These are phyloP conservation scores for Druceiella hillmani DNA, from an alignment of 2,888 invertebrate genomes.

Conservation along the genomic window DNA sequence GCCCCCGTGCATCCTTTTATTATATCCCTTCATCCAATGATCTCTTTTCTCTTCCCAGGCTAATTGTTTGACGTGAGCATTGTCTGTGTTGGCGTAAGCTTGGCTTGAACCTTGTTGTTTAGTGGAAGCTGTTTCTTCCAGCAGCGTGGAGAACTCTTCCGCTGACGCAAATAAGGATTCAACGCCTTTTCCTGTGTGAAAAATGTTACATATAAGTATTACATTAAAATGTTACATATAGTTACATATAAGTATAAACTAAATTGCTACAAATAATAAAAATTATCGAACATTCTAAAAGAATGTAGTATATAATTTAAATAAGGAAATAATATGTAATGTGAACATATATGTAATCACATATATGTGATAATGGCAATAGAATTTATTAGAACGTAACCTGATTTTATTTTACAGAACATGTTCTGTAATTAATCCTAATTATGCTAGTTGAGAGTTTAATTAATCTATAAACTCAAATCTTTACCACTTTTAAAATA, in stretches of 20 bases:
- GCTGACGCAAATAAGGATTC: conserved; percentile 74
- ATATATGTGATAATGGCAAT: no score
- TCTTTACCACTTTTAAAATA: no score
- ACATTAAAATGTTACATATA: conserved; percentile 5
- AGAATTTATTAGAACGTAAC: no score
- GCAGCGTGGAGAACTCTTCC: conserved; percentile 81
- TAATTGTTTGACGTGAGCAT: conserved; percentile 71
- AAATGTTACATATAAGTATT: conserved; percentile 7
- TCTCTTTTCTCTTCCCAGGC: conserved; percentile 76
- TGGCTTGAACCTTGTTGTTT: conserved; percentile 60
- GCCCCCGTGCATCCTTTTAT: conserved; percentile 41
- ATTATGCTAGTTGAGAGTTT: no score
- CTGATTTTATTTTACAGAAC: no score
- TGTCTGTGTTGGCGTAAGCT: conserved; percentile 68
- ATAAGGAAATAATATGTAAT: no score
- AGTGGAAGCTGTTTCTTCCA: conserved; percentile 75
- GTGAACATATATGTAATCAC: no score
- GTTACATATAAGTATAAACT: not conserved
- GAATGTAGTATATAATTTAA: no score
- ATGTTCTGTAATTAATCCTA: no score
- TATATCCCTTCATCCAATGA: conserved; percentile 55
- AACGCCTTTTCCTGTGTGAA: conserved; percentile 37
- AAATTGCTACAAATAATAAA: not conserved
- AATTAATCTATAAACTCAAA: no score
- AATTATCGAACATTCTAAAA: not conserved